Evolutionary conservation across 2,888 invertebrate genomes (phyloP), one percentile per base, ranked within the genome.

Genomic region (Galeopsomyia nigrocyanea): DNA sequence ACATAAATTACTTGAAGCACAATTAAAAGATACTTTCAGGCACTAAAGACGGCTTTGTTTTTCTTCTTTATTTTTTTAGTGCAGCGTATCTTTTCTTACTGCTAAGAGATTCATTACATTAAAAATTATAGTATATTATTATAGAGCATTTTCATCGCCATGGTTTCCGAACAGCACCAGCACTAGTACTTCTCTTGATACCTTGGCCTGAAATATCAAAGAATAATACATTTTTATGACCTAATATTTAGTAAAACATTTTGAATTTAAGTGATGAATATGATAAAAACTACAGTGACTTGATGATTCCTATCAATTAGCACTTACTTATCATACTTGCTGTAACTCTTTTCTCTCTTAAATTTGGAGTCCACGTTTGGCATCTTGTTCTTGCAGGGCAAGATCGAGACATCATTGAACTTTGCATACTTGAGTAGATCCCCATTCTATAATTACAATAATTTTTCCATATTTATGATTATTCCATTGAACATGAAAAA

Each of bases 121-220:
- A 17, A 17, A 68, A 64, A 22, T 71, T 51, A 67, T 39, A 67
- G 67, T 14, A 53, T 31, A 17, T 31, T 10, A 19, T 66, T 21
- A 21, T 47, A 60, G 49, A 60, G 50, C 50, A 70, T 76, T 51
- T 76, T 81, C 77, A 84, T 77, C 86, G 82, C 86, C 86, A 86
- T 61, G 86, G 86, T 75, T 85, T 86, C 0, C 86, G 81, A 68
- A 86, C 84, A 21, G 86, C 81, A 60, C 86, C 85, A 50, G 85
- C 84, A 67, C 86, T 86, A 47, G 86, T 86, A 75, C 86, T 86
- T 68, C 86, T 80, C 76, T 84, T 86, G 68, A 86, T 85, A 68
- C 82, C 81, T 72, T 83, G 82, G 80, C 80, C 86, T 86, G 73
- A n/a, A 77, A 78, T 71, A 75, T 61, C 63, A 69, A 62, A 39